These are phyloP conservation scores for Cyanistes caeruleus DNA, from an alignment of 2,113 vertebrate genomes.

Conservation along the genomic window DNA sequence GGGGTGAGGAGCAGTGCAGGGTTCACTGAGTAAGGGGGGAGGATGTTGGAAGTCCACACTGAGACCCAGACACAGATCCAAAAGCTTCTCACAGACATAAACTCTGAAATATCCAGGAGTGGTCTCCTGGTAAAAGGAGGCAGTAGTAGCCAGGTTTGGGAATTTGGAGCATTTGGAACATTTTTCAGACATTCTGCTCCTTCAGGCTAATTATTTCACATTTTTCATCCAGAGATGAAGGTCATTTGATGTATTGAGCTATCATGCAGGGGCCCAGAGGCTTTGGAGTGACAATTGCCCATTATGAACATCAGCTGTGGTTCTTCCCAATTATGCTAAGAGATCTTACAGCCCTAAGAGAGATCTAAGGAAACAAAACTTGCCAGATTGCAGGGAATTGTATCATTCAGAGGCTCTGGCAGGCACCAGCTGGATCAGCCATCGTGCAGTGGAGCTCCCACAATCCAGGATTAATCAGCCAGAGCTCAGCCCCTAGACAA, in stretches of 20 bases:
- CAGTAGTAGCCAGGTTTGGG: background rate
- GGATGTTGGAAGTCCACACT: background rate
- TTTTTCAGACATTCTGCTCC: background rate
- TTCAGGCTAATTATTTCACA: background rate
- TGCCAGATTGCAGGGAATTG: background rate
- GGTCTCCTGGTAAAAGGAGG: background rate
- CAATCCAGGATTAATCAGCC: background rate
- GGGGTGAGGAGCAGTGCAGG: no score
- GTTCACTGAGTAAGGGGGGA: rapidly evolving
- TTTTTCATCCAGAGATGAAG: background rate
- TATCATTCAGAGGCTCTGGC: background rate
- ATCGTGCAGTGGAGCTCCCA: background rate
- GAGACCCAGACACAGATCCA: background rate
- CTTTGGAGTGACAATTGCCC: background rate
- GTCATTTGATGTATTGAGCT: background rate
- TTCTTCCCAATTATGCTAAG: background rate
- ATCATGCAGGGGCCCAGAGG: background rate
- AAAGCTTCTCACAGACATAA: background rate
- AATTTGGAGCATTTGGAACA: background rate
- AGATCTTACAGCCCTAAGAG: background rate
- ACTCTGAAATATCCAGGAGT: background rate
- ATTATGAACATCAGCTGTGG: background rate
- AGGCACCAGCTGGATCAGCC: background rate
- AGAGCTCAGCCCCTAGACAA: background rate
- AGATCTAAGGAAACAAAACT: background rate